Conservation (phyloP, 2,888 invertebrate species). For the Ditula angustiorana region DNA sequence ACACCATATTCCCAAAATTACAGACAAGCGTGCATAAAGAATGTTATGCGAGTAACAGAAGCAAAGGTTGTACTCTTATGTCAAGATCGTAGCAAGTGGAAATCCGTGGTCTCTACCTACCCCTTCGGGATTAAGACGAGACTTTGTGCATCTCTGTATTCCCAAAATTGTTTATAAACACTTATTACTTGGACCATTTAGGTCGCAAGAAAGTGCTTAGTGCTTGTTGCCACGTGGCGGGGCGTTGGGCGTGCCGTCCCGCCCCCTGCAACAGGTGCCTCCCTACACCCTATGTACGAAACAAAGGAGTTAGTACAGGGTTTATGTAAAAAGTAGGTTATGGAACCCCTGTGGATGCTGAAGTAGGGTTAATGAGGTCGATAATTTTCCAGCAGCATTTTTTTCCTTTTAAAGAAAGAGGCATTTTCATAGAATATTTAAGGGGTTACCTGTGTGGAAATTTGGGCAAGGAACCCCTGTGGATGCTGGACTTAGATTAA, state of each 20-base stretch:
- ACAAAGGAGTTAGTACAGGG: slow-evolving; percentile 22
- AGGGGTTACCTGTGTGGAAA: no score
- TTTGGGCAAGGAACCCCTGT: no score
- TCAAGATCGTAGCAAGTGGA: no score
- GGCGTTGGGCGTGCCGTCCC: slow-evolving; percentile 78
- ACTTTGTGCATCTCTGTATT: background rate
- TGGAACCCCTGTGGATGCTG: background rate
- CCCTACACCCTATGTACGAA: slow-evolving; percentile 45
- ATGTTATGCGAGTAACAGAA: no score
- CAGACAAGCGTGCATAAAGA: no score
- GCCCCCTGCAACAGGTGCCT: slow-evolving; percentile 78
- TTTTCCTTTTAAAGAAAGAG: no score
- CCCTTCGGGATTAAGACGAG: no score
- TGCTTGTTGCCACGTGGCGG: slow-evolving; percentile 60
- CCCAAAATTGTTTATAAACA: background rate
- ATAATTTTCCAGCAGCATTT: background rate
- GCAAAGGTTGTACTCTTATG: no score
- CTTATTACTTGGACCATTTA: slow-evolving; percentile 1
- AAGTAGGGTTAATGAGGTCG: background rate
- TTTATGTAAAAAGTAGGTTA: slow-evolving; percentile 11
- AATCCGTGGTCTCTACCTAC: no score
- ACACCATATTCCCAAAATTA: background rate
- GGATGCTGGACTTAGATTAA: no score
- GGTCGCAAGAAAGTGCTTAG: slow-evolving; percentile 21
- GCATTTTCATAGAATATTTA: no score